phyloP scores from a whole-genome alignment of 2,888 invertebrate species.

The Tenodera sinensis region DNA sequence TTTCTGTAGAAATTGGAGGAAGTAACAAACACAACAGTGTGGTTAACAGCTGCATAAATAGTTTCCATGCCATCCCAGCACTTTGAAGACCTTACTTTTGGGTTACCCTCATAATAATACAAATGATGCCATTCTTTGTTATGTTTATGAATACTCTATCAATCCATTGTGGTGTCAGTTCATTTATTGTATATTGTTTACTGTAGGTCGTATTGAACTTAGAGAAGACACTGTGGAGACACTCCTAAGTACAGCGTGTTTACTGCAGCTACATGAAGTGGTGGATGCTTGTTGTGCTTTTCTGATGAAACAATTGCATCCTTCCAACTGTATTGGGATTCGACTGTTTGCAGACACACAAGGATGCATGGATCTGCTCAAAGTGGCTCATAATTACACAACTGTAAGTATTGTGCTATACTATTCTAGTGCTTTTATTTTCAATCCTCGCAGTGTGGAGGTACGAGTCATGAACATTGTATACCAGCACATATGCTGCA shows the following conservation, averaged over 20 bases:
- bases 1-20: too few species aligned
- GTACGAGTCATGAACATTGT: too few species aligned
- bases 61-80: too few species aligned
- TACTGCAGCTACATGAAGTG: conserved; percentile 81
- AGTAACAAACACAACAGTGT: too few species aligned
- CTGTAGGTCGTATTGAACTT: conserved; percentile 64
- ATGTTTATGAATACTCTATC: too few species aligned
- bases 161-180: neutral
- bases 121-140: too few species aligned
- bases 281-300: conserved; percentile 88
- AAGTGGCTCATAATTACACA: conserved; percentile 79
- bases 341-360: conserved; percentile 91
- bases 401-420: conserved; percentile 54
- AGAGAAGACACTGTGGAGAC: conserved; percentile 90
- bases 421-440: too few species aligned
- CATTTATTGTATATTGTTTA: neutral
- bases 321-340: conserved; percentile 92
- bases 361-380: conserved; percentile 75
- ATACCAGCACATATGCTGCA: too few species aligned
- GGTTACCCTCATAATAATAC: too few species aligned
- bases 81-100: too few species aligned
- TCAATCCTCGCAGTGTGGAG: too few species aligned
- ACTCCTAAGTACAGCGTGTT: conserved; percentile 77
- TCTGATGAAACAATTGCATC: conserved; percentile 84
- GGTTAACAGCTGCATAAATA: too few species aligned